These are phyloP conservation scores for Gonioctena quinquepunctata DNA, from an alignment of 1,140 invertebrate genomes.

Conservation along the genomic window DNA sequence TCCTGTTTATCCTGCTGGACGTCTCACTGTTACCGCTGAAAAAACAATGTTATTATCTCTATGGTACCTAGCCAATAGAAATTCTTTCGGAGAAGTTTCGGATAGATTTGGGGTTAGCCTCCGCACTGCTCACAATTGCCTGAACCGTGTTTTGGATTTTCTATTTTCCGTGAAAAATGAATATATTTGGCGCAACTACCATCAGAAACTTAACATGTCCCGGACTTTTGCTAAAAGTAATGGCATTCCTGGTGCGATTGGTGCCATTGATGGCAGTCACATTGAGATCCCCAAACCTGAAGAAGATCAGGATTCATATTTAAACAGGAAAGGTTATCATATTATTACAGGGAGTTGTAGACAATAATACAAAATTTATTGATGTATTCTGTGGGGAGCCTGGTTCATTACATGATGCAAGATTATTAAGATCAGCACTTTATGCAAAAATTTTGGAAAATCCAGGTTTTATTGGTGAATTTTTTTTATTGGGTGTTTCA, in stretches of 20 bases:
- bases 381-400: neutral
- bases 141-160: neutral
- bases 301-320: neutral
- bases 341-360: too few species aligned
- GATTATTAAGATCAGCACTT: neutral
- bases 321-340: neutral
- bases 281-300: neutral
- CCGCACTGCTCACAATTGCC: neutral
- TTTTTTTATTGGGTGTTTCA: neutral
- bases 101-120: neutral
- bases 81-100: neutral
- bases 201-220: neutral
- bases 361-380: too few species aligned
- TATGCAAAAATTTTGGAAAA: neutral
- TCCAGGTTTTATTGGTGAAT: neutral
- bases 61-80: neutral
- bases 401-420: neutral
- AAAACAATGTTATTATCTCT: neutral
- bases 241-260: conserved; percentile 26
- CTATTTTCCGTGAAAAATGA: neutral
- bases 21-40: neutral
- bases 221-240: neutral
- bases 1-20: neutral
- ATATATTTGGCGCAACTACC: neutral
- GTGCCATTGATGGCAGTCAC: conserved; percentile 36